A percentile compares a stretch with the other conserved stretches of the same genome.
phyloP scores from a whole-genome alignment of 2,797 vertebrate genomes.

The Orestias chungarensis region DNA sequence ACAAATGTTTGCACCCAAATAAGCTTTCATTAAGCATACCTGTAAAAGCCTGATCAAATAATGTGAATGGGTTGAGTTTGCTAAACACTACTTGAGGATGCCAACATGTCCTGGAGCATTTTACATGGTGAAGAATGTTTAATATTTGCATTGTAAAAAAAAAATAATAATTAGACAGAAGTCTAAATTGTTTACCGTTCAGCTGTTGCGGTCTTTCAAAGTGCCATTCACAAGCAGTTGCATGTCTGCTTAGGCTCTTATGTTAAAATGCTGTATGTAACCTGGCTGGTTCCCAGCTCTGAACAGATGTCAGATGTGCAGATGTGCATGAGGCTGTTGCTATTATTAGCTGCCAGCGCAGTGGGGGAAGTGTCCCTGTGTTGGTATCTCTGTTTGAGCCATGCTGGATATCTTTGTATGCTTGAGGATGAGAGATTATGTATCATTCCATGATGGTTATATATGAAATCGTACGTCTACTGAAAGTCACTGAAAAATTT shows the following conservation, averaged over 20 bases:
- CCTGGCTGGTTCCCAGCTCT: constrained; percentile 56
- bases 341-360: constrained; percentile 73
- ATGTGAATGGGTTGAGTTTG: not conserved
- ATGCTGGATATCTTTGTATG: constrained; percentile 36
- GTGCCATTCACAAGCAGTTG: constrained; percentile 2
- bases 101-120: not conserved
- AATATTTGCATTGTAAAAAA: constrained; percentile 2
- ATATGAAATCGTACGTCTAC: constrained; percentile 5
- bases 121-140: not conserved
- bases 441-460: constrained; percentile 19
- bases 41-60: not conserved
- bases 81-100: not conserved
- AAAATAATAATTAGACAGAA: not conserved
- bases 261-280: constrained; percentile 47
- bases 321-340: constrained; percentile 72
- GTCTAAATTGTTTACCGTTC: not conserved
- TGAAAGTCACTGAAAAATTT: constrained; percentile 7
- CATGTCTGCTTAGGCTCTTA: constrained; percentile 24
- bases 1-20: not conserved
- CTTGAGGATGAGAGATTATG: constrained; percentile 30
- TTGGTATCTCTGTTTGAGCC: constrained; percentile 40
- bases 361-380: constrained; percentile 64
- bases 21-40: not conserved
- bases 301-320: constrained; percentile 77
- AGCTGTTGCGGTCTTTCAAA: constrained; percentile 22